These are phyloP conservation scores for Oxyteleia sp. DNA, from an alignment of 2,888 invertebrate species.

Conservation along the genomic window DNA sequence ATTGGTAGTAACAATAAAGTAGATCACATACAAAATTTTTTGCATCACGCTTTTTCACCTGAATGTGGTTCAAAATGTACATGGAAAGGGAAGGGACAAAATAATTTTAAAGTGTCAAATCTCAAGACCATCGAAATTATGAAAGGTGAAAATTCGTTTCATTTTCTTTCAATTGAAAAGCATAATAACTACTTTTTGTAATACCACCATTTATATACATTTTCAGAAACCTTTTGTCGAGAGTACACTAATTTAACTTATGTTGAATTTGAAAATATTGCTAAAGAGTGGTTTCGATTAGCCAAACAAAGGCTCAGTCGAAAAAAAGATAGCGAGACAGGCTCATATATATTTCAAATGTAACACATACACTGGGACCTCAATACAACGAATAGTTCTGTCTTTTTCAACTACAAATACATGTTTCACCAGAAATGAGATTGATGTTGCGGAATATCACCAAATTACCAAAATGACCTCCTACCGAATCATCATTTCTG, in stretches of 20 bases:
- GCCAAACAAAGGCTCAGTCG: slow-evolving; percentile 3
- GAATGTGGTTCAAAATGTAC: slow-evolving; percentile 18
- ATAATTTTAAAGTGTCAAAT: slow-evolving; percentile 5
- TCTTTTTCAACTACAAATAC: slow-evolving; percentile 14
- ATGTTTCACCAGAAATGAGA: slow-evolving; percentile 5
- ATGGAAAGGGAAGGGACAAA: background rate
- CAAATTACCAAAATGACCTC: slow-evolving; percentile 1
- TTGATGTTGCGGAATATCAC: background rate
- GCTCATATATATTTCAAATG: background rate
- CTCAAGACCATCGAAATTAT: slow-evolving; percentile 9
- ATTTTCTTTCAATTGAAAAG: background rate
- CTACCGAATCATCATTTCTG: slow-evolving; percentile 14
- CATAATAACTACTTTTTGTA: slow-evolving; percentile 1
- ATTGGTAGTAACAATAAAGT: slow-evolving; percentile 10
- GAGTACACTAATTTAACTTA: slow-evolving; percentile 3
- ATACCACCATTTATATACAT: background rate
- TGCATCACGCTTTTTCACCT: background rate
- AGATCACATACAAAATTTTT: slow-evolving; percentile 3
- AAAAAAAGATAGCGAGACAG: background rate
- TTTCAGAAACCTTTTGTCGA: slow-evolving; percentile 9
- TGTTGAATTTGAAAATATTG: background rate
- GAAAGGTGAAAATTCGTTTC: slow-evolving; percentile 4
- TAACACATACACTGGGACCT: background rate
- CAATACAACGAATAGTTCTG: no score
- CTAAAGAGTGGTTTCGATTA: slow-evolving; percentile 18